Percentiles rank a stretch among this genome's conserved stretches.
phyloP scores from a whole-genome alignment of 2,113 vertebrate genomes.

The Syngnathoides biaculeatus region DNA sequence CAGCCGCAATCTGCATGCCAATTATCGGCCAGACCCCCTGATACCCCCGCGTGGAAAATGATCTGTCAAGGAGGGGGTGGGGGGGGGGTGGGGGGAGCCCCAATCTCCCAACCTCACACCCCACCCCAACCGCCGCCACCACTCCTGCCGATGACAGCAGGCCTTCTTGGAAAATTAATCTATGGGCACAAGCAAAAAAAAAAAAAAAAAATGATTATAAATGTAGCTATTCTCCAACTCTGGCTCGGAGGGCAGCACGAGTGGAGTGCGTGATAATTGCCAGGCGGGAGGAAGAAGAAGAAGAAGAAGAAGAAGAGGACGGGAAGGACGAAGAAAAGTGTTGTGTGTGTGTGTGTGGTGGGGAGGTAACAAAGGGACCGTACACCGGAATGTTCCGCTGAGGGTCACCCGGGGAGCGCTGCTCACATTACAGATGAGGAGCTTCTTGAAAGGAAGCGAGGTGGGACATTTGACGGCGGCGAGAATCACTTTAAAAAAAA shows the following conservation, averaged over 20 bases:
- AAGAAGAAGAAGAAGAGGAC: background rate
- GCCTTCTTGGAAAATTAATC: constrained; percentile 88
- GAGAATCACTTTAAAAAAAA: constrained; percentile 35
- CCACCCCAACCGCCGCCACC: constrained; percentile 56
- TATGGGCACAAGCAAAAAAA: constrained; percentile 67
- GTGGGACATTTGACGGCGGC: constrained; percentile 17
- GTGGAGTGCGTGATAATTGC: constrained; percentile 84
- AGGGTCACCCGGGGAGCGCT: constrained; percentile 64
- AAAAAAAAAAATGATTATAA: constrained; percentile 80
- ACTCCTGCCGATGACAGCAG: constrained; percentile 53
- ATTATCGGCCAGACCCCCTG: constrained; percentile 98
- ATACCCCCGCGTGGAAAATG: constrained; percentile 96
- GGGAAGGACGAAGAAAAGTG: constrained; percentile 33
- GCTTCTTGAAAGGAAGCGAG: constrained; percentile 29
- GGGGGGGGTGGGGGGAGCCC: no score
- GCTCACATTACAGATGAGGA: constrained; percentile 74
- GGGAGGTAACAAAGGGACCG: constrained; percentile 74
- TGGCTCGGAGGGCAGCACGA: constrained; percentile 79
- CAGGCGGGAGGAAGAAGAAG: constrained; percentile 27
- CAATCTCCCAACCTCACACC: constrained; percentile 62
- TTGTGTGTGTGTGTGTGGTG: no score
- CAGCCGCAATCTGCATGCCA: constrained; percentile 99
- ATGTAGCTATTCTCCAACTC: constrained; percentile 74
- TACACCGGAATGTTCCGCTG: constrained; percentile 74
- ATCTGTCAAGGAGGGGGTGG: constrained; percentile 94